phyloP scores from a whole-genome alignment of 23 tunicate genomes.

The Oikopleura dioica region DNA sequence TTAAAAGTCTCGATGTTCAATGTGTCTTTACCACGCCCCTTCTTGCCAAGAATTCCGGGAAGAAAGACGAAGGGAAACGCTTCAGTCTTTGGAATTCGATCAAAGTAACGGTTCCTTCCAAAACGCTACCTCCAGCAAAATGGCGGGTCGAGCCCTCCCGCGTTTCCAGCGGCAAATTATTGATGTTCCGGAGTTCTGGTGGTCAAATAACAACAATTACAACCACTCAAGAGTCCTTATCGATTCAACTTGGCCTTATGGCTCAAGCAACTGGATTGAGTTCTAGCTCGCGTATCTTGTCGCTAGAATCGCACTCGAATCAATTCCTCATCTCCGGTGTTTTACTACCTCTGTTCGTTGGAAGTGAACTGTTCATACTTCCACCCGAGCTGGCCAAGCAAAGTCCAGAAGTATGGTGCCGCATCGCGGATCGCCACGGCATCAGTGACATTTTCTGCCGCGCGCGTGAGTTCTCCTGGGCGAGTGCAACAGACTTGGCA shows the following conservation, averaged over 20 bases:
- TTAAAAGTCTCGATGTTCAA: background rate
- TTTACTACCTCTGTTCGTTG: background rate
- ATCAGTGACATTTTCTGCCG: background rate
- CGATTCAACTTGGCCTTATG: background rate
- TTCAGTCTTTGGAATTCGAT: background rate
- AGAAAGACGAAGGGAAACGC: background rate
- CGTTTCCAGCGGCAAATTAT: background rate
- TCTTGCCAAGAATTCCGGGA: background rate
- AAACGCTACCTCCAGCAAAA: background rate
- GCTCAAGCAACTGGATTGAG: background rate
- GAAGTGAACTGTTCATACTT: background rate
- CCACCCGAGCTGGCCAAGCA: constrained; percentile 11
- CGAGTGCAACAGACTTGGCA: no score
- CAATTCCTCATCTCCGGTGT: background rate
- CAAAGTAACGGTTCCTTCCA: background rate
- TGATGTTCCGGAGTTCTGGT: background rate
- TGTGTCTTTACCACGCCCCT: background rate
- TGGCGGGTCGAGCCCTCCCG: constrained; percentile 13
- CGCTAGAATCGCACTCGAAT: background rate
- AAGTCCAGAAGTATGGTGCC: background rate
- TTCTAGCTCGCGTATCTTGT: background rate
- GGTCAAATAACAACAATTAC: background rate
- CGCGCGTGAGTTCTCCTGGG: constrained; percentile 12
- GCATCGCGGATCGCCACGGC: background rate
- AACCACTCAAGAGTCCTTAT: background rate